phyloP scores from a whole-genome alignment of 2,797 vertebrate genomes.

The Lindbergichthys nudifrons region DNA sequence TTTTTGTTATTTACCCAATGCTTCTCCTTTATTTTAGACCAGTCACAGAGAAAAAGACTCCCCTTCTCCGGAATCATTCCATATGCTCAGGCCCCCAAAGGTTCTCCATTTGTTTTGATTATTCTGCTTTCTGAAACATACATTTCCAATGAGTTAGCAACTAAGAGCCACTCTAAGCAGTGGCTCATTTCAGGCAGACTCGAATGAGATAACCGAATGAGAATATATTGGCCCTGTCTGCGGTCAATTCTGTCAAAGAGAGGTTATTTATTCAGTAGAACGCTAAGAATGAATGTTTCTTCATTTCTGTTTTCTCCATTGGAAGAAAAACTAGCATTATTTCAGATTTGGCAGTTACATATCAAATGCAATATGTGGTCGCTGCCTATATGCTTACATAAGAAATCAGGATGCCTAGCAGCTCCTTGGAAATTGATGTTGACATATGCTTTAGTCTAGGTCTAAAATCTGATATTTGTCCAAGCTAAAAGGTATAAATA shows the following conservation, averaged over 20 bases:
- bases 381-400: conserved; percentile 32
- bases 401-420: conserved; percentile 43
- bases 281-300: too few species aligned
- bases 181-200: conserved; percentile 19
- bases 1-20: conserved; percentile 85
- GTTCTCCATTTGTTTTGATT: conserved; percentile 91
- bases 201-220: background rate
- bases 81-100: conserved; percentile 99
- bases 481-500: conserved; percentile 44
- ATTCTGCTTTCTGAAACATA: conserved; percentile 77
- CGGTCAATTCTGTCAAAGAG: conserved; percentile 11
- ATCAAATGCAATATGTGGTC: conserved; percentile 6
- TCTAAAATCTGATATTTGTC: conserved; percentile 37
- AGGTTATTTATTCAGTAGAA: background rate
- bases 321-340: background rate
- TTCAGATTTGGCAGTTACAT: conserved; percentile 4
- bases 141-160: conserved; percentile 74
- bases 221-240: background rate
- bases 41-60: conserved; percentile 99
- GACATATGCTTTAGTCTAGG: conserved; percentile 47
- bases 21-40: conserved; percentile 99
- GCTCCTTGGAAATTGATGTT: conserved; percentile 79
- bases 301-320: too few species aligned
- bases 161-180: conserved; percentile 33
- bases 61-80: conserved; percentile 99